Conservation (phyloP, 2,797 vertebrate genomes). For the Peromyscus melanophrys region DNA sequence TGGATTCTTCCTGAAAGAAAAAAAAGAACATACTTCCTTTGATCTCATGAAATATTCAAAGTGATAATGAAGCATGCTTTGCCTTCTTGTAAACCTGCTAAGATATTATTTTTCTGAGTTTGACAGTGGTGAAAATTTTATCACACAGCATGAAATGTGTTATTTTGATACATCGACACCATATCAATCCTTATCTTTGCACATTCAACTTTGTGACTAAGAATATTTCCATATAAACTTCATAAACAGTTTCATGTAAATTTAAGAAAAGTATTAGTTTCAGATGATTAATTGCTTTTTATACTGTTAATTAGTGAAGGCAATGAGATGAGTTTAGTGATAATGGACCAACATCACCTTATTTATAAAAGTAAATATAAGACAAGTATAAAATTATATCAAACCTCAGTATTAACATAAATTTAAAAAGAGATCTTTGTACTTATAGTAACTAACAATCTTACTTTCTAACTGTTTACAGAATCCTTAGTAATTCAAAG, state of each 20-base stretch:
- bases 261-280: conserved; percentile 32
- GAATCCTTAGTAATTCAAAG: neutral
- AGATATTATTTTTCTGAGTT: conserved; percentile 82
- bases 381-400: neutral
- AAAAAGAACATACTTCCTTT: conserved; percentile 67
- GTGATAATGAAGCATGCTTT: conserved; percentile 82
- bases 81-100: conserved; percentile 82
- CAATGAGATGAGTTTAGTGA: neutral
- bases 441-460: neutral
- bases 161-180: conserved; percentile 80
- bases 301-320: neutral
- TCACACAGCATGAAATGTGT: conserved; percentile 83
- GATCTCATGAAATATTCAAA: conserved; percentile 86
- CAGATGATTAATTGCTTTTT: conserved; percentile 16
- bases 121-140: conserved; percentile 81
- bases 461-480: neutral
- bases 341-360: neutral
- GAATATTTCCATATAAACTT: conserved; percentile 67
- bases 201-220: conserved; percentile 66
- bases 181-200: conserved; percentile 77
- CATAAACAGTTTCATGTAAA: conserved; percentile 45
- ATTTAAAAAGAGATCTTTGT: neutral
- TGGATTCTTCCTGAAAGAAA: conserved; percentile 34
- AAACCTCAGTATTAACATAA: neutral
- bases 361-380: neutral